Evolutionary conservation across 2,888 invertebrate species (phyloP), one percentile per base, ranked within the genome.

Genomic region (Teinopalpus imperialis): DNA sequence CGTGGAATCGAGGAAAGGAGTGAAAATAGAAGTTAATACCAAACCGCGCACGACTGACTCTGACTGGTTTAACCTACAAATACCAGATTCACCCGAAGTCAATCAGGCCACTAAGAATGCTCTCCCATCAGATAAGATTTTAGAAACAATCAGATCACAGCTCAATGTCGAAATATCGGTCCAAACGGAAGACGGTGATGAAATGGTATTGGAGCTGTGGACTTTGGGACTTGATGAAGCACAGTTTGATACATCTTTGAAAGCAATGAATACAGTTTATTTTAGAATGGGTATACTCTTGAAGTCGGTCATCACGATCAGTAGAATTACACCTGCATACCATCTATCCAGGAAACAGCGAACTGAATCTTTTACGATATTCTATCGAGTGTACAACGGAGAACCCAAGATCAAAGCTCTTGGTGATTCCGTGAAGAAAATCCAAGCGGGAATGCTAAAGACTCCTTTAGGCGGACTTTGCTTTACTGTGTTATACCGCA

Each of bases 151-250:
- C 16, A 64, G 73, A 44, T 78, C 94, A 50, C 95, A 95, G 30
- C 78, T 97, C 13, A 95, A 95, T 64, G 93, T 97, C 18, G 97
- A 97, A 85, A 97, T 98, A 55, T 97, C 97, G 0, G 88, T 98
- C 13, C 93, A 94, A 74, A 98, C 98, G 0, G 92, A 93, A 6
- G 98, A 98, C 76, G 96, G 95, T 5, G 97, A 97, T 66, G 93
- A 94, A 62, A 96, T 98, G 95, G 93, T 96, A 44, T 87, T 98
- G 32, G 98, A 98, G 81, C 92, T 95, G 8, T 98, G 98, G 98
- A 94, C 94, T 42, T 81, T 97, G 47, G 91, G 92, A 54, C 82
- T 95, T 13, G 85, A 92, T 49, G 90, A 93, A 9, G 92, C 93
- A 48, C 92, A 93, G 61, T 92, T 90, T 56, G 94, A 93, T 69